Evolutionary conservation across 2,888 invertebrate species (phyloP), one percentile per base, ranked within the genome.

Genomic region (Patella pellucida): DNA sequence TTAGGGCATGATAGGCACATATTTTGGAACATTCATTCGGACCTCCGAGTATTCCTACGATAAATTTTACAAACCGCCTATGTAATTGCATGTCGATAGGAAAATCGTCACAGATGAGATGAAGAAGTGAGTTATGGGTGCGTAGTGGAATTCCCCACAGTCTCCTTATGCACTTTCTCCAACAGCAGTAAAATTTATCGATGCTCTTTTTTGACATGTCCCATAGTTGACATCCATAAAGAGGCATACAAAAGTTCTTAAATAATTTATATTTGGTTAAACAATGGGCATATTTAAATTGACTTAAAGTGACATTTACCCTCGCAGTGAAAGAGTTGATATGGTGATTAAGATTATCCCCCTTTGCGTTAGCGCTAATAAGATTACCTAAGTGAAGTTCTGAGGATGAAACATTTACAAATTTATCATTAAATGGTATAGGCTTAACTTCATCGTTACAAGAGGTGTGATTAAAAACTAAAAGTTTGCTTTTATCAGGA

Each of bases 401-500:
- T 15, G 14, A 15, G n/a, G 19, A 11, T 15, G 19, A n/a, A 5
- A n/a, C 19, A 19, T 62, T 23, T 62, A 62, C 19, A 15, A 23
- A 15, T 62, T 62, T 62, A 11, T n/a, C 16, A 62, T 62, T 19
- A 62, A 62, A 62, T 15, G 19, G n/a, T n/a, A 62, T 62, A 62
- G n/a, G 19, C 12, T 12, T 12, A 15, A 62, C 19, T 19, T 62
- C 19, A 11, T 11, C 16, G 19, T 16, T 62, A 15, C 16, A 11
- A n/a, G 14, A 11, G n/a, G n/a, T 62, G 19, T 15, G 62, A 62
- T 11, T 62, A n/a, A 62, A 62, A 11, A 62, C 19, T 19, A 62
- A n/a, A 62, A 62, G 62, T 62, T 62, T 62, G n/a, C 62, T 62
- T 62, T 62, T 62, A n/a, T 62, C 62, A 11, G 62, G 62, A 62